phyloP scores from a whole-genome alignment of 2,113 vertebrate species.

The Rhinichthys klamathensis region DNA sequence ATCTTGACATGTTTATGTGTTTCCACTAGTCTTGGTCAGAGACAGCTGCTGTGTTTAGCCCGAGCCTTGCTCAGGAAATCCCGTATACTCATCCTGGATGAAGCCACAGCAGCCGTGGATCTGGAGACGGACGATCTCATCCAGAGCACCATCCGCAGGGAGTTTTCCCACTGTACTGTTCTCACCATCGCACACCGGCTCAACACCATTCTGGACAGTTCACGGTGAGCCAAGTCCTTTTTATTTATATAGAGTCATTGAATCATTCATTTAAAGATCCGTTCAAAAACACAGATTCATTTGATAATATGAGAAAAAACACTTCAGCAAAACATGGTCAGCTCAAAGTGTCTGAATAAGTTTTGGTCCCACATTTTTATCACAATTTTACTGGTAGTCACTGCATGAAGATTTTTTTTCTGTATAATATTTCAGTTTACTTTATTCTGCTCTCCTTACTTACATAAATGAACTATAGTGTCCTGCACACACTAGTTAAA shows the following conservation, averaged over 20 bases:
- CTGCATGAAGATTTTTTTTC: too few species aligned
- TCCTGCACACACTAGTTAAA: too few species aligned
- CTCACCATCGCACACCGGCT: conserved; percentile 94
- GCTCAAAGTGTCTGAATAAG: too few species aligned
- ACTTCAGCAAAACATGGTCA: too few species aligned
- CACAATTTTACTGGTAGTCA: too few species aligned
- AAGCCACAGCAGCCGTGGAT: conserved; percentile 94
- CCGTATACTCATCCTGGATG: conserved; percentile 91
- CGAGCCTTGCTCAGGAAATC: conserved; percentile 91
- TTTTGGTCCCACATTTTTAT: too few species aligned
- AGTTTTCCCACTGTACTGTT: conserved; percentile 89
- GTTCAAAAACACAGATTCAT: background rate
- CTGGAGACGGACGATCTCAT: conserved; percentile 92
- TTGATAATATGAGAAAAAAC: too few species aligned
- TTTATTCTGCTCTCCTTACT: too few species aligned
- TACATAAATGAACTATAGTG: too few species aligned
- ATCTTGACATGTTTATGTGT: background rate
- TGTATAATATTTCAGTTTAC: too few species aligned
- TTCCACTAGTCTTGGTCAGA: conserved; percentile 85
- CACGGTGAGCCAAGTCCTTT: conserved; percentile 79
- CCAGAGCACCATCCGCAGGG: conserved; percentile 85
- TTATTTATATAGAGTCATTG: background rate
- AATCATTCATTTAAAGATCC: too few species aligned
- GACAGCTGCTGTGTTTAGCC: conserved; percentile 92
- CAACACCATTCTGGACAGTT: conserved; percentile 93